A percentile compares a stretch with the other conserved stretches of the same genome.
Conservation (phyloP, 2,797 vertebrate genomes). For the Picus viridis region DNA sequence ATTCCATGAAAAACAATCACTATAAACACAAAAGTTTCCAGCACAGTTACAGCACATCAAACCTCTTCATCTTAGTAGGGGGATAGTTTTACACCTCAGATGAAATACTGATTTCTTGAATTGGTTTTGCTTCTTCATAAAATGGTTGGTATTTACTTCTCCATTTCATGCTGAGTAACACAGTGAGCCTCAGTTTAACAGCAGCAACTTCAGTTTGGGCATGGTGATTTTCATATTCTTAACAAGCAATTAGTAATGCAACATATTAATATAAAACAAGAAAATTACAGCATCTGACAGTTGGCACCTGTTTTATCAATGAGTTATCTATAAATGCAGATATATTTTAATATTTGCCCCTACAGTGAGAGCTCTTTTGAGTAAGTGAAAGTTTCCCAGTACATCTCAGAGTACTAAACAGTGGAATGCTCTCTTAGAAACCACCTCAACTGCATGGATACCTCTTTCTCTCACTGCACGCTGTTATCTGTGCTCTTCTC, state of each 20-base stretch:
- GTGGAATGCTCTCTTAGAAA: neutral
- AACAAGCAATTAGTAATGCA: neutral
- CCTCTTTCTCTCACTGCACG: neutral
- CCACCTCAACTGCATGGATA: neutral
- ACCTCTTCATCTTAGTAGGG: fast-evolving
- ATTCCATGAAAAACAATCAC: neutral
- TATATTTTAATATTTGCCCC: neutral
- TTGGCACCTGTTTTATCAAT: neutral
- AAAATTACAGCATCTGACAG: neutral
- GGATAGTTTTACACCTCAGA: neutral
- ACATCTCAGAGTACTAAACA: neutral
- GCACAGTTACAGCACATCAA: neutral
- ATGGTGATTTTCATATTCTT: neutral
- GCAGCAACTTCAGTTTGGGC: neutral
- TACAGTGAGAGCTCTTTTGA: neutral
- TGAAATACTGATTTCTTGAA: neutral
- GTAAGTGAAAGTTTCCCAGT: neutral
- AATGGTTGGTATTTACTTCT: neutral
- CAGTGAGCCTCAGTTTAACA: neutral
- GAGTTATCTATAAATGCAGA: neutral
- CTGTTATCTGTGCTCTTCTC: neutral
- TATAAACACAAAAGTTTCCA: neutral
- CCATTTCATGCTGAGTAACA: neutral
- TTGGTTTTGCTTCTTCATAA: neutral
- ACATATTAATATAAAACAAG: neutral